phyloP scores from a whole-genome alignment of 2,888 invertebrate species.

The Argyresthia albistria region DNA sequence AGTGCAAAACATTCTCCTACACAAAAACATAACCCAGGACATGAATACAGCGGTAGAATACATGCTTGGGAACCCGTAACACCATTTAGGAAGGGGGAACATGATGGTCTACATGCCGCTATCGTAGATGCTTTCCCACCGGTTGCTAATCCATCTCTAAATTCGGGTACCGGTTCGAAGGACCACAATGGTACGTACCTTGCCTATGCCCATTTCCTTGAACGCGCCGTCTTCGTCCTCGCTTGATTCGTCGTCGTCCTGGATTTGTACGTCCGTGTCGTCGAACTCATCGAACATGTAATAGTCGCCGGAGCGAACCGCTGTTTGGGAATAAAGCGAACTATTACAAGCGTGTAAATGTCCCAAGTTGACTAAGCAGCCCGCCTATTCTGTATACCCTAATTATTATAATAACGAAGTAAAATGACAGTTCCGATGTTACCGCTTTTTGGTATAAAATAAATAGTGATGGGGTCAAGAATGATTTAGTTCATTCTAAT shows the following conservation, averaged over 20 bases:
- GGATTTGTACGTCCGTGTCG: constrained; percentile 82
- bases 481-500: too few species aligned
- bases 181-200: constrained; percentile 37
- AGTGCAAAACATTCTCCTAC: not conserved
- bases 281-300: constrained; percentile 98
- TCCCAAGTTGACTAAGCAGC: too few species aligned
- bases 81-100: too few species aligned
- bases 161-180: constrained; percentile 7
- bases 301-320: constrained; percentile 98
- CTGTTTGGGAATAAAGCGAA: constrained; percentile 64
- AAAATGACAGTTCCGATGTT: too few species aligned
- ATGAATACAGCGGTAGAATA: too few species aligned
- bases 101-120: too few species aligned
- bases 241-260: constrained; percentile 73
- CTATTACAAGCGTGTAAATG: too few species aligned
- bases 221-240: constrained; percentile 53
- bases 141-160: constrained; percentile 13
- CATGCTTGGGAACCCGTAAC: too few species aligned
- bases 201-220: constrained; percentile 66
- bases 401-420: too few species aligned
- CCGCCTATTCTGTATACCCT: too few species aligned
- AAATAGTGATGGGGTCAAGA: too few species aligned
- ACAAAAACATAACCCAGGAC: not conserved
- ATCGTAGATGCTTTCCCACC: constrained; percentile 11
- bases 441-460: too few species aligned